A percentile compares a stretch with the other conserved stretches of the same genome.
Evolutionary conservation across 2,113 vertebrate genomes (phyloP).

Genomic region (Alectura lathami): DNA sequence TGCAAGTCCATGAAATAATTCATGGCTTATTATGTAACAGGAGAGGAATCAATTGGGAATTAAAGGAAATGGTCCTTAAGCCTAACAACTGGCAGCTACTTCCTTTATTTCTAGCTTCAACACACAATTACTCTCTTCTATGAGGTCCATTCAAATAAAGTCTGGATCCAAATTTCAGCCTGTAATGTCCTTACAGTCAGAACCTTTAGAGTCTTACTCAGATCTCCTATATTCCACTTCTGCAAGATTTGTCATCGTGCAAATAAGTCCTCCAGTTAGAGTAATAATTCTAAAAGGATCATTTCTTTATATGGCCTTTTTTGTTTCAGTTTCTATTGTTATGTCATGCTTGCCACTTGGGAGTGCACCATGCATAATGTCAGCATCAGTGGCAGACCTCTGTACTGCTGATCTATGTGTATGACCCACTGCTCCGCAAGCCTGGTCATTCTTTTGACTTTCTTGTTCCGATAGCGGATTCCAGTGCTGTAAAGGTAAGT

Average conservation of each 20-base stretch:
- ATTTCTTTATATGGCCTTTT: background rate
- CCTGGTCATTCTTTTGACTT: background rate
- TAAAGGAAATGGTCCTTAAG: constrained; percentile 5
- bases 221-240: background rate
- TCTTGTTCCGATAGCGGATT: background rate
- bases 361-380: background rate
- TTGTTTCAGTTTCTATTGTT: background rate
- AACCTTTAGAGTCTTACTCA: background rate
- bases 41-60: background rate
- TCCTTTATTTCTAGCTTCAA: background rate
- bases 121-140: background rate
- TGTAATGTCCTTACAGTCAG: background rate
- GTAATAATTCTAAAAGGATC: background rate
- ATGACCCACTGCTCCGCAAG: background rate
- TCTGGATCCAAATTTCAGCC: background rate
- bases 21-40: constrained; percentile 67
- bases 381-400: background rate
- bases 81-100: background rate
- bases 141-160: background rate
- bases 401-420: background rate
- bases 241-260: background rate
- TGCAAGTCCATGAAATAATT: constrained; percentile 68
- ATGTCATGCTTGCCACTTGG: background rate
- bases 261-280: background rate
- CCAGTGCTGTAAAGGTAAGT: background rate